A percentile compares a stretch with the other conserved stretches of the same genome.
Conservation (phyloP, 2,797 vertebrate genomes). For the Pangasius sanitwongsei region DNA sequence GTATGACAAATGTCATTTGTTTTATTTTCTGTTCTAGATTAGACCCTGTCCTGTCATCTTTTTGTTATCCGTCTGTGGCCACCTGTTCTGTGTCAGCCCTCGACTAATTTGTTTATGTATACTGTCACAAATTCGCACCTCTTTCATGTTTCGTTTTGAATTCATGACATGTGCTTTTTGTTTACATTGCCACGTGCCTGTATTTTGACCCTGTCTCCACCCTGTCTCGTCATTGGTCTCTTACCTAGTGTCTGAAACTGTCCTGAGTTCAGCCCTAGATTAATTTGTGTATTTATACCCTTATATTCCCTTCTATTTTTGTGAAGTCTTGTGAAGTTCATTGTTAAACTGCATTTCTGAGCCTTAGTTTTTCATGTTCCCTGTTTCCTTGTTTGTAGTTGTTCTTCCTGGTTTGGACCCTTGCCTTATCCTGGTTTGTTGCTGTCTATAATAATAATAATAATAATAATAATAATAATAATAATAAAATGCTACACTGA, state of each 20-base stretch:
- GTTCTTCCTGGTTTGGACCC: not conserved
- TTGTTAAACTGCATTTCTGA: not conserved
- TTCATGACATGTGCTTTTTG: not conserved
- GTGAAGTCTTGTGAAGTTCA: not conserved
- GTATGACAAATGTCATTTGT: not conserved
- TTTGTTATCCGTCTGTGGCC: not conserved
- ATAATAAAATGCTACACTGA: not conserved
- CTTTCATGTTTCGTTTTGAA: not conserved
- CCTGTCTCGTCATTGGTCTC: not conserved
- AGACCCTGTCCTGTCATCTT: not conserved
- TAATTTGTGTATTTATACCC: not conserved
- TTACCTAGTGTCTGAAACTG: not conserved
- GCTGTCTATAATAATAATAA: not conserved
- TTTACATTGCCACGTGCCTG: not conserved
- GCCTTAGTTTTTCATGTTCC: not conserved
- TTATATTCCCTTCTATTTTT: not conserved
- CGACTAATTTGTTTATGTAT: not conserved
- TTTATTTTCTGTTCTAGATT: not conserved
- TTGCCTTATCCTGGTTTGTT: not conserved
- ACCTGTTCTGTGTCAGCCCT: not conserved
- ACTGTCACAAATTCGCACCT: not conserved
- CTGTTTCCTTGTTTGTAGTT: not conserved
- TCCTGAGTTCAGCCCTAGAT: not conserved
- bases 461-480: not conserved
- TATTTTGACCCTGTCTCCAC: not conserved